Percentiles rank a stretch among this genome's conserved stretches.
Conservation (phyloP, 2,797 vertebrate species). For the Acomys russatus region DNA sequence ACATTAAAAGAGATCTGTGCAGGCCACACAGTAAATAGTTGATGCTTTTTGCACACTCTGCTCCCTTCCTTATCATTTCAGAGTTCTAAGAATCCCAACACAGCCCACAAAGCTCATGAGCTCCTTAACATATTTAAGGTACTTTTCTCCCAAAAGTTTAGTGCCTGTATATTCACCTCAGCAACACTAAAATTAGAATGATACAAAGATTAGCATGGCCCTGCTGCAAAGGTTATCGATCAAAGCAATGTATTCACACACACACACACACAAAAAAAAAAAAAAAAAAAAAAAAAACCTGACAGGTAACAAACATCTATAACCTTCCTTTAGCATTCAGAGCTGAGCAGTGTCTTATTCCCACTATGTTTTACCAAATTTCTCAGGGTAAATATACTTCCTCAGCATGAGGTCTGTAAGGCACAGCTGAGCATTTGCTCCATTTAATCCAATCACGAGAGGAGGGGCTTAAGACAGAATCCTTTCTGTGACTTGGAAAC, state of each 20-base stretch:
- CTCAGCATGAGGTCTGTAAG: too few relatives aligned
- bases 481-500: neutral
- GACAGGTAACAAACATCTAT: neutral
- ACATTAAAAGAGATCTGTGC: neutral
- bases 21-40: fast-evolving
- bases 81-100: neutral
- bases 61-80: neutral
- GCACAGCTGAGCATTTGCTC: neutral
- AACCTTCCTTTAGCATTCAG: neutral
- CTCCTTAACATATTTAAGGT: neutral
- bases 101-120: neutral
- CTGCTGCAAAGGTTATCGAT: neutral
- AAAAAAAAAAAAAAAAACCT: too few relatives aligned
- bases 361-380: neutral
- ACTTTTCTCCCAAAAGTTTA: neutral
- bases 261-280: too few relatives aligned
- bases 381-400: neutral
- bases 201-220: neutral
- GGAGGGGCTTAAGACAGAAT: neutral
- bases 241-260: too few relatives aligned
- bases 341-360: neutral
- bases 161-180: neutral
- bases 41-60: fast-evolving
- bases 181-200: neutral
- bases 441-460: neutral